phyloP scores from a whole-genome alignment of 2,888 invertebrate species.

The Spilarctia lutea region DNA sequence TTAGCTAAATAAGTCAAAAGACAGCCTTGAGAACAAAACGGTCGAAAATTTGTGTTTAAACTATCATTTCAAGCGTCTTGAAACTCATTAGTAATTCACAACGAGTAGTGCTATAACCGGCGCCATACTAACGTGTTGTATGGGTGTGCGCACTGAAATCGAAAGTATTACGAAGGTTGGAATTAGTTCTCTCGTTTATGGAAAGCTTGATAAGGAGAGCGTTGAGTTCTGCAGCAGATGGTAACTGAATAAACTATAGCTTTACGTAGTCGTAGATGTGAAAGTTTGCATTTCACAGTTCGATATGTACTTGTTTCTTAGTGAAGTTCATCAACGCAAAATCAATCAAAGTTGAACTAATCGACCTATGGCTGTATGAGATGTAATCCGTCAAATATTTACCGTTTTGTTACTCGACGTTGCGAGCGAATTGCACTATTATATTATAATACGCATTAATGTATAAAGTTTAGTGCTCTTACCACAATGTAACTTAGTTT shows the following conservation, averaged over 20 bases:
- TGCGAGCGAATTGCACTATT: not conserved
- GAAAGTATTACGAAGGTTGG: constrained; percentile 34
- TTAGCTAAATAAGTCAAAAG: not conserved
- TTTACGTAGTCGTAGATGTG: not conserved
- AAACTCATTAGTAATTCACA: constrained; percentile 23
- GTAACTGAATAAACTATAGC: not conserved
- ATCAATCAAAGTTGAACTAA: not conserved
- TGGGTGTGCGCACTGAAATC: constrained; percentile 35
- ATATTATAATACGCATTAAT: not conserved
- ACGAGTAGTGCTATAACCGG: not conserved
- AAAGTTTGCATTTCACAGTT: not conserved
- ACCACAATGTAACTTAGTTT: not conserved
- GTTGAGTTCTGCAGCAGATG: not conserved
- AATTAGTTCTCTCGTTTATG: constrained; percentile 4
- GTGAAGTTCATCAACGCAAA: not conserved
- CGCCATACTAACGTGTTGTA: constrained; percentile 9
- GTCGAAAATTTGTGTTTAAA: not conserved
- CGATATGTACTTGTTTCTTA: not conserved
- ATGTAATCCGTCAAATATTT: not conserved
- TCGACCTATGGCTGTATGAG: not conserved
- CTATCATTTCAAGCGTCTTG: not conserved
- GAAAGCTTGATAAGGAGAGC: constrained; percentile 1
- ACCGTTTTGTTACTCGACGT: not conserved
- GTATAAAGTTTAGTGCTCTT: not conserved
- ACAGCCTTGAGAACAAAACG: not conserved